Conservation (phyloP, 2,888 invertebrate species). For the Stenichneumon culpator region DNA sequence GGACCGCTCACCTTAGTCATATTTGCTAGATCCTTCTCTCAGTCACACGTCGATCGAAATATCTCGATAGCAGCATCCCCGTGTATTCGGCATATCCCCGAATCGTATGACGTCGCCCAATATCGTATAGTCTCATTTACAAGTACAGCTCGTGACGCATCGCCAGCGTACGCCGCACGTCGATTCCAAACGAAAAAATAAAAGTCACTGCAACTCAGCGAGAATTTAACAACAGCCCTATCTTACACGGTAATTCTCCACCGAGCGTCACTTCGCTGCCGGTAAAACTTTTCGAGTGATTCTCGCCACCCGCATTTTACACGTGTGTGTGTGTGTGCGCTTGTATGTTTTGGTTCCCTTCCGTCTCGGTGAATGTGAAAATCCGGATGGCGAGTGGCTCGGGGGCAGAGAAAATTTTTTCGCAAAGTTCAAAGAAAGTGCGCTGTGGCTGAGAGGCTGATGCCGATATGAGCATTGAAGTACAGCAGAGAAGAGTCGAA, state of each 20-base stretch:
- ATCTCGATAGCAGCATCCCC: too few species aligned
- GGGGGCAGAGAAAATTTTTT: conserved; percentile 41
- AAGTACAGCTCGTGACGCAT: too few species aligned
- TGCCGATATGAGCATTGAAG: conserved; percentile 64
- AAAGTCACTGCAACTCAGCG: not conserved
- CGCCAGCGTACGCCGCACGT: too few species aligned
- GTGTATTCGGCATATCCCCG: too few species aligned
- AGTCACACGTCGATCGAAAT: too few species aligned
- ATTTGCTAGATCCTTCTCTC: too few species aligned
- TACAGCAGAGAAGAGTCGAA: conserved; percentile 45
- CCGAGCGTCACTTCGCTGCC: conserved; percentile 22
- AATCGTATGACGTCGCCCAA: too few species aligned
- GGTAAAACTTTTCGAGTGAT: conserved; percentile 61
- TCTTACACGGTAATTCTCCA: not conserved
- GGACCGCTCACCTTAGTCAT: too few species aligned
- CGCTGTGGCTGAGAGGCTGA: conserved; percentile 34
- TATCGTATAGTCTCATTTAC: too few species aligned
- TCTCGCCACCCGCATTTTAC: conserved; percentile 2
- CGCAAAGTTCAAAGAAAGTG: conserved; percentile 61
- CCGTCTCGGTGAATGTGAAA: conserved; percentile 54
- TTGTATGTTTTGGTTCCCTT: conserved; percentile 38
- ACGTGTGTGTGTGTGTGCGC: not conserved
- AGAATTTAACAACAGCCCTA: not conserved
- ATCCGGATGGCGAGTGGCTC: conserved; percentile 40
- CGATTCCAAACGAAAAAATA: not conserved